phyloP scores from a whole-genome alignment of 2,113 vertebrate species.

The Coptodon bakossiorum region DNA sequence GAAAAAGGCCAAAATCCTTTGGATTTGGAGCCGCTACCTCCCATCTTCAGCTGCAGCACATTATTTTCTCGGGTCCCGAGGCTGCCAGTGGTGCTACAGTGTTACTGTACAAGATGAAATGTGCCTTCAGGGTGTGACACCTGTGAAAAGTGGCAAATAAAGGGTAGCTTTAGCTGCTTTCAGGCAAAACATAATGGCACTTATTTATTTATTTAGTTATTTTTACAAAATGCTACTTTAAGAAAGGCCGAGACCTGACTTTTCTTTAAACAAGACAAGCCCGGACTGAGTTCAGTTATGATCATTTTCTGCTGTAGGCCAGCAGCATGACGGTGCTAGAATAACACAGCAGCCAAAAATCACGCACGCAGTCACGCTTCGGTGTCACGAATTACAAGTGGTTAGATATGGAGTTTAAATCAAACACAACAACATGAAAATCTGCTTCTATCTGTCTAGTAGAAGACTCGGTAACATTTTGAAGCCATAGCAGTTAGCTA shows the following conservation, averaged over 20 bases:
- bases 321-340: not conserved
- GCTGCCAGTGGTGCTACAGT: conserved; percentile 32
- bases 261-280: not conserved
- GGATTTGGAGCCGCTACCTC: conserved; percentile 86
- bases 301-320: not conserved
- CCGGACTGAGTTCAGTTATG: not conserved
- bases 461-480: not conserved
- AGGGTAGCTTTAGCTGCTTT: not conserved
- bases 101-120: conserved; percentile 1
- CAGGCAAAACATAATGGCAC: not conserved
- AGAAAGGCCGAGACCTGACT: not conserved
- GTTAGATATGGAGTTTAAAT: not conserved
- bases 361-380: not conserved
- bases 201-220: not conserved
- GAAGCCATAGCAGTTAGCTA: not conserved
- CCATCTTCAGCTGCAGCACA: conserved; percentile 85
- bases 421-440: not conserved
- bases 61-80: conserved; percentile 66
- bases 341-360: not conserved
- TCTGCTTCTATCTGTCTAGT: not conserved
- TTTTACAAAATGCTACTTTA: not conserved
- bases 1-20: conserved; percentile 90
- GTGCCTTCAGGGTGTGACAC: not conserved
- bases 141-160: conserved; percentile 4
- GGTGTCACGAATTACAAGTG: not conserved